Percentiles rank a stretch among this genome's conserved stretches.
These are phyloP conservation scores for Leucopternis melanops DNA, from an alignment of 2,113 vertebrate genomes.

Conservation along the genomic window DNA sequence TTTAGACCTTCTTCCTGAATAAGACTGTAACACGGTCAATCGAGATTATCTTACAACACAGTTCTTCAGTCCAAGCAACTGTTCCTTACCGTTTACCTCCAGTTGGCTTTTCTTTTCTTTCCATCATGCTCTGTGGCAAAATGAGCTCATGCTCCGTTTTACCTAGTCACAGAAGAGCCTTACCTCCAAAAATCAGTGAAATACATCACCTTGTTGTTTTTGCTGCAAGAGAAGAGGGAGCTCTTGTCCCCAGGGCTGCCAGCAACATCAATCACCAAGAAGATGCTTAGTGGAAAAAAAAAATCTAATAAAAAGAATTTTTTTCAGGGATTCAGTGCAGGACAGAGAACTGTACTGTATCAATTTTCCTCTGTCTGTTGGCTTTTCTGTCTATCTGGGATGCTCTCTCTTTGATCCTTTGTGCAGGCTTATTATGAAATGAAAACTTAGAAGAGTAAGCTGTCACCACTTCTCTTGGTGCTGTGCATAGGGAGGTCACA, in stretches of 20 bases:
- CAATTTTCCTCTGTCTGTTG: neutral
- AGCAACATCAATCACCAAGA: neutral
- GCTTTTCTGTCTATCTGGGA: neutral
- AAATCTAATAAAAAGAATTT: neutral
- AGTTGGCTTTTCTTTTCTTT: neutral
- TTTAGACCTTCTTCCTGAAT: neutral
- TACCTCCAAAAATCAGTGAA: neutral
- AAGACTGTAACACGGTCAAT: neutral
- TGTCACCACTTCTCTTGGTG: neutral
- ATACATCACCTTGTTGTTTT: neutral
- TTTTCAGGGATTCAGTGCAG: neutral
- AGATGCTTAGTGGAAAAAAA: neutral
- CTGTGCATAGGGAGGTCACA: neutral
- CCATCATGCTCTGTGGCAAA: neutral
- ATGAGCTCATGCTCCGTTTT: neutral
- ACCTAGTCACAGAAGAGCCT: neutral
- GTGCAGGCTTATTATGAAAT: neutral
- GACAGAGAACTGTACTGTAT: neutral
- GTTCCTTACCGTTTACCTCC: neutral
- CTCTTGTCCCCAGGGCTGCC: neutral
- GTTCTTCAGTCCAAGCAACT: neutral
- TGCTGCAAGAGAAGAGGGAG: neutral
- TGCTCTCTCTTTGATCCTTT: neutral
- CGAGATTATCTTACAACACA: neutral
- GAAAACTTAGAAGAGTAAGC: neutral